Conservation (phyloP, 1,140 invertebrate genomes). For the Drosophila pseudoananassae region DNA sequence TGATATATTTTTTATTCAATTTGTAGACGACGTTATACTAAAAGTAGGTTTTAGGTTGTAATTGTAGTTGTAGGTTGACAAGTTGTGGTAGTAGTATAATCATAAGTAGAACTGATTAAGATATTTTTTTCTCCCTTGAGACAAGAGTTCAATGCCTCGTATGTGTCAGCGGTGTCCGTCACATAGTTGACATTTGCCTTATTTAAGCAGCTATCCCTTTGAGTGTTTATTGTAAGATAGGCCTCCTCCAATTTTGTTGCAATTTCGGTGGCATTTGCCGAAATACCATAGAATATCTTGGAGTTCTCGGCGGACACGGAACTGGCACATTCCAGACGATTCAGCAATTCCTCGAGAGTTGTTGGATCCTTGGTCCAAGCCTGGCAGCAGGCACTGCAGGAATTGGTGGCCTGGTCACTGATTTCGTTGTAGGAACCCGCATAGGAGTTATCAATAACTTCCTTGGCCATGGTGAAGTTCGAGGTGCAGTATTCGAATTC, state of each 20-base stretch:
- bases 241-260: neutral
- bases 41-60: too few species aligned
- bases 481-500: neutral
- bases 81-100: neutral
- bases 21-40: neutral
- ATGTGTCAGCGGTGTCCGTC: neutral
- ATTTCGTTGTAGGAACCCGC: neutral
- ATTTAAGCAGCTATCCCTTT: neutral
- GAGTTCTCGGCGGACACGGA: neutral
- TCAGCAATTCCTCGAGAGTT: neutral
- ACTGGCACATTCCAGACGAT: neutral
- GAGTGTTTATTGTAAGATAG: neutral
- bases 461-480: neutral
- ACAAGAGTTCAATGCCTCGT: neutral
- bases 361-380: neutral
- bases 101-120: neutral
- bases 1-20: neutral
- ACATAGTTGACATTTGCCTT: neutral
- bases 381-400: neutral
- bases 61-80: neutral
- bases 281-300: neutral
- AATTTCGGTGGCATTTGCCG: neutral
- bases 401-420: neutral
- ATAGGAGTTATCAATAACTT: neutral
- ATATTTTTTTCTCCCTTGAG: neutral